Evolutionary conservation across 2,888 invertebrate genomes (phyloP), one percentile per base, ranked within the genome.

Genomic region (Luperina testacea): DNA sequence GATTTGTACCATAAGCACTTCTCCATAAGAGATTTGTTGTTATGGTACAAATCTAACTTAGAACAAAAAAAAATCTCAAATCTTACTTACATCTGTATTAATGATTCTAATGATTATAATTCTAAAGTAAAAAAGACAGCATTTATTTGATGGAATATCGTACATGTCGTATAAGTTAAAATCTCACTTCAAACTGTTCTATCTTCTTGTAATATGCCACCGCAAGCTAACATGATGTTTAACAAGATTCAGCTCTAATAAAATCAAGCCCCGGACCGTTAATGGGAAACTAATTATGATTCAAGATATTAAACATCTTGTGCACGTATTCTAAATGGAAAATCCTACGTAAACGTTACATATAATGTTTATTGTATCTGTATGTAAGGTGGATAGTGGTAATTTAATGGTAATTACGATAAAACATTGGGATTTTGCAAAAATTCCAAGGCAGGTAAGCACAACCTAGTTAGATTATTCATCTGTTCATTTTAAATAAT

Each of bases 211-310:
- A 73, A 82, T 83, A 76, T 75, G 57, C 57, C 20, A 67, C 72
- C 72, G 57, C 74, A 61, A 78, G 71, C 75, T 48, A 72, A 64
- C 68, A 82, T 77, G 81, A 80, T 80, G 73, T 82, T 77, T 87
- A 90, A 87, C 75, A 78, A 85, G 82, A 71, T 85, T 77, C 51
- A 59, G 82, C 78, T 81, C 78, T 88, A 89, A 88, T 89, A 88
- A 86, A 87, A 84, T 90, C 81, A 88, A 74, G 80, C 72, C 78
- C 72, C 51, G 73, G 70, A 38, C 77, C 77, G 51, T 65, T 90
- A 86, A 88, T 85, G 79, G 80, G 65, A 83, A 87, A 80, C 87
- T 89, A 84, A 90, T 90, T 85, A 88, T 79, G 74, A 75, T 79
- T 72, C 65, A 74, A 81, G 71, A 80, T 72, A 65, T 77, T 81